These are phyloP conservation scores for Caracal caracal DNA, from an alignment of 2,113 vertebrate genomes.

Conservation along the genomic window DNA sequence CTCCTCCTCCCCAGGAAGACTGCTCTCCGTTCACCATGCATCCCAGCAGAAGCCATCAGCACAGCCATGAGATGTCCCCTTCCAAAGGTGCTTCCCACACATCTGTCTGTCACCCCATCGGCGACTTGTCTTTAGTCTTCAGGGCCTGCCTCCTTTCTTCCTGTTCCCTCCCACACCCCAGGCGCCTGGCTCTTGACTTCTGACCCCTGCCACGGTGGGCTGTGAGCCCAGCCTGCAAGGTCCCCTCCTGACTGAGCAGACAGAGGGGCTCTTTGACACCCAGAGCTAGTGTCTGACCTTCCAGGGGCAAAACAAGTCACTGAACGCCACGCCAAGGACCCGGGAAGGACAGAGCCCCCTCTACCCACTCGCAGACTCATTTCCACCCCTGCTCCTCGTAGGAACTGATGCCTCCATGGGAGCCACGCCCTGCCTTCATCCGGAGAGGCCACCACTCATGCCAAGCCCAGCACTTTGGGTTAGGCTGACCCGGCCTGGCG, in stretches of 20 bases:
- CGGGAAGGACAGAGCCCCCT: background rate
- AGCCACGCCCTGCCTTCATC: slow-evolving; percentile 52
- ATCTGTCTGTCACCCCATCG: background rate
- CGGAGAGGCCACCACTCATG: slow-evolving; percentile 48
- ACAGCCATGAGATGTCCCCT: slow-evolving; percentile 65
- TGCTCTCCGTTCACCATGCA: slow-evolving; percentile 87
- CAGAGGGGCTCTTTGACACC: slow-evolving; percentile 2
- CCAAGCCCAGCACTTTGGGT: slow-evolving; percentile 66
- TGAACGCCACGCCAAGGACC: no score
- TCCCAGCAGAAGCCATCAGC: slow-evolving; percentile 80
- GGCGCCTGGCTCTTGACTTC: background rate
- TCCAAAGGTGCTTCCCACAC: slow-evolving; percentile 82
- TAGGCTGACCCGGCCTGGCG: background rate
- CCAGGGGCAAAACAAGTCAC: background rate
- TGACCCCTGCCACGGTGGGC: background rate
- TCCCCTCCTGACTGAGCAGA: background rate
- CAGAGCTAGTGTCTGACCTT: background rate
- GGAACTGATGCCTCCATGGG: background rate
- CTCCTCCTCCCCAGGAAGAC: slow-evolving; percentile 72
- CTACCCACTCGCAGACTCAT: background rate
- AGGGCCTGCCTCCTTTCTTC: slow-evolving; percentile 52
- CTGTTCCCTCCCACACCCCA: background rate
- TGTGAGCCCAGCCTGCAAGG: background rate
- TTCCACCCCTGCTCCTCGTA: background rate
- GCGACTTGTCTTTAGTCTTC: background rate